These are phyloP conservation scores for Catharus bicknelli DNA, from an alignment of 2,113 vertebrate genomes.

Conservation along the genomic window DNA sequence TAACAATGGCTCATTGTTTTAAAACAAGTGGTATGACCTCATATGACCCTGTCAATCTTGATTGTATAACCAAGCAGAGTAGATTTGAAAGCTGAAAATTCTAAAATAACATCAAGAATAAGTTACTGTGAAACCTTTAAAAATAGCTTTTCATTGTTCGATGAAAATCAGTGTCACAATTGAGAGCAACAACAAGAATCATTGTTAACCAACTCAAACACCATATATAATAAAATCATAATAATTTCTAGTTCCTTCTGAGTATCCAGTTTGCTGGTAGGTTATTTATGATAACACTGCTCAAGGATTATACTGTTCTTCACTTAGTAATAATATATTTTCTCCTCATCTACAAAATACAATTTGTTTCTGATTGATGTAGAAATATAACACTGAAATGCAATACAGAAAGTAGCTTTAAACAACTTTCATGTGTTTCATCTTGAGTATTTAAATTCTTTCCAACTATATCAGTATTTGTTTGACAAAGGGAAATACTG, in stretches of 20 bases:
- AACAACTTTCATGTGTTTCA: background rate
- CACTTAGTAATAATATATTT: background rate
- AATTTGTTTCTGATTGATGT: background rate
- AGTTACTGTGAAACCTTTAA: constrained; percentile 30
- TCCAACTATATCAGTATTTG: background rate
- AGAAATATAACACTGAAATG: background rate
- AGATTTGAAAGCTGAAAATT: constrained; percentile 54
- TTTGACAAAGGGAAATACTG: background rate
- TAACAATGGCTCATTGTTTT: constrained; percentile 72
- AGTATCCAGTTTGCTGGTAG: background rate
- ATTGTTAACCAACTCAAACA: background rate
- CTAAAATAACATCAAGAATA: constrained; percentile 34
- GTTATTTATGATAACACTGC: background rate
- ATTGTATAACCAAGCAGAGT: constrained; percentile 40
- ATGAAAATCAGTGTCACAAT: background rate
- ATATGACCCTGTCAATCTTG: constrained; percentile 35
- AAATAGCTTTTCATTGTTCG: constrained; percentile 49
- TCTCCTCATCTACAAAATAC: background rate
- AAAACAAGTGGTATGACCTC: constrained; percentile 65
- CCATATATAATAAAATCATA: background rate
- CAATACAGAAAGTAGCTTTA: background rate
- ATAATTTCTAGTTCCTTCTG: background rate
- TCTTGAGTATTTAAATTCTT: background rate
- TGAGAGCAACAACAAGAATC: background rate
- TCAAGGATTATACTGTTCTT: background rate